Conservation (phyloP, 2,113 vertebrate species). For the Trogon melanurus region DNA sequence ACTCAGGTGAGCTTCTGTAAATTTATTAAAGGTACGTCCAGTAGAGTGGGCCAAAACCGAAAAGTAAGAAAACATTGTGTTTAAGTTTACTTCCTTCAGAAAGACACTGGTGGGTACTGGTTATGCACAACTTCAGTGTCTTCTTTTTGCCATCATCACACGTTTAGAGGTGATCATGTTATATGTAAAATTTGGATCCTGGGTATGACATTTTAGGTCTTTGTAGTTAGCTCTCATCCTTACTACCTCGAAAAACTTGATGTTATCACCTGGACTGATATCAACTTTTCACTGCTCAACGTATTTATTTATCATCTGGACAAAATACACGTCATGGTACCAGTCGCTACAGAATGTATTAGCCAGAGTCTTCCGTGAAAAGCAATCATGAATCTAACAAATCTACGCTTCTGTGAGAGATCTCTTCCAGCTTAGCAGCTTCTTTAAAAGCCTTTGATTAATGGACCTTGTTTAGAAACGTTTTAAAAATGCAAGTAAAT, state of each 20-base stretch:
- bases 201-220: neutral
- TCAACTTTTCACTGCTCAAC: neutral
- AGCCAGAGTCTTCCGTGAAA: neutral
- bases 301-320: neutral
- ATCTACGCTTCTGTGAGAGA: neutral
- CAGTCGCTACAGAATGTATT: neutral
- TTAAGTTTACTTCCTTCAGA: neutral
- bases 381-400: neutral
- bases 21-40: neutral
- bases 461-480: neutral
- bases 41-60: neutral
- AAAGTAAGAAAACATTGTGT: neutral
- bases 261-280: neutral
- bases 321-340: neutral
- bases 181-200: neutral
- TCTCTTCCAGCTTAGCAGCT: neutral
- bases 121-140: neutral
- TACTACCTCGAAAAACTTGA: neutral
- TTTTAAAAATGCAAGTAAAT: neutral
- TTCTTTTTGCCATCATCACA: neutral
- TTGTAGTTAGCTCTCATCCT: neutral
- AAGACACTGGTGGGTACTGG: neutral
- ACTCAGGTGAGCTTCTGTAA: conserved; percentile 83
- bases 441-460: neutral
- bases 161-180: neutral